phyloP scores from a whole-genome alignment of 2,888 invertebrate species.

The Volucella inflata region DNA sequence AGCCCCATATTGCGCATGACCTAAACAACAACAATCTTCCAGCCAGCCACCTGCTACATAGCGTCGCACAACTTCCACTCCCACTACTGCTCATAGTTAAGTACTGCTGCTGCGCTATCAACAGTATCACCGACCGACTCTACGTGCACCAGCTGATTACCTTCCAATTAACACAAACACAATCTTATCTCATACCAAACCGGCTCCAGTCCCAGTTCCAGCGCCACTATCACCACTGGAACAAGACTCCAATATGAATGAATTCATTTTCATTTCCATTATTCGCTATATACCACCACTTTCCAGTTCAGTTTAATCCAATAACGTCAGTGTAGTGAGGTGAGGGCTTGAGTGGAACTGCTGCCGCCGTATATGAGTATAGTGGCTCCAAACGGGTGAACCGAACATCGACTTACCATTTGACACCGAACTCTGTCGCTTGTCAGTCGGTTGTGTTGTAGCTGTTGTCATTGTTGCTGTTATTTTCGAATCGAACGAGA shows the following conservation, averaged over 20 bases:
- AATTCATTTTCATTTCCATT: conserved; percentile 51
- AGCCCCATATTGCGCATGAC: conserved; percentile 64
- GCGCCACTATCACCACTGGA: conserved; percentile 25
- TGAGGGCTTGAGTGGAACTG: conserved; percentile 28
- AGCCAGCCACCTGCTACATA: conserved; percentile 63
- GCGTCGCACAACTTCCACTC: conserved; percentile 6
- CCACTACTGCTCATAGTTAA: neutral
- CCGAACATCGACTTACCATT: conserved; percentile 40
- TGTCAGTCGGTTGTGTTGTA: conserved; percentile 22
- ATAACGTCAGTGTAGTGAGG: conserved; percentile 30
- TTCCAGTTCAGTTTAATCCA: conserved; percentile 57
- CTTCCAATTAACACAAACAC: conserved; percentile 51
- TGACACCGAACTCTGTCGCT: conserved; percentile 54
- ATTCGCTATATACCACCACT: conserved; percentile 12
- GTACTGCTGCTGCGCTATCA: conserved; percentile 29
- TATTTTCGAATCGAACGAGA: conserved; percentile 60
- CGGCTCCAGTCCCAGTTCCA: conserved; percentile 48
- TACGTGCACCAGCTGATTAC: conserved; percentile 64
- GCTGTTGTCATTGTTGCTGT: neutral
- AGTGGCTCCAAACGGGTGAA: conserved; percentile 59
- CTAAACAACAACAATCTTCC: conserved; percentile 68
- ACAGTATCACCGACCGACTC: conserved; percentile 3
- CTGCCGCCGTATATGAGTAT: neutral
- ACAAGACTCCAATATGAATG: conserved; percentile 56
- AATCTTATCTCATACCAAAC: conserved; percentile 24